phyloP scores from a whole-genome alignment of 2,113 vertebrate genomes.

The human region DNA sequence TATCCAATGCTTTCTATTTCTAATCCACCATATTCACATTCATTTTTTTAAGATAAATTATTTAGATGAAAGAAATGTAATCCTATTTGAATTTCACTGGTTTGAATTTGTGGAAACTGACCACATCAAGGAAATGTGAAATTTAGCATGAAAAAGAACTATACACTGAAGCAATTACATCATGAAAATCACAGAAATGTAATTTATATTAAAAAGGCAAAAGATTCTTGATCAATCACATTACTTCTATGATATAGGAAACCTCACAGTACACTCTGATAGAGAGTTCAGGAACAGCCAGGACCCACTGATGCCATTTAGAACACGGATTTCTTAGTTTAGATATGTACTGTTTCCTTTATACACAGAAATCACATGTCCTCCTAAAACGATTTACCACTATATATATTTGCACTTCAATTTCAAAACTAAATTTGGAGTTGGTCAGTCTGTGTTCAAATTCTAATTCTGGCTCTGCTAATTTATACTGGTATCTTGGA shows the following conservation, averaged over 20 bases:
- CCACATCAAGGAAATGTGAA: constrained; percentile 66
- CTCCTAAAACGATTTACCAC: not conserved
- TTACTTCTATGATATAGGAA: constrained; percentile 11
- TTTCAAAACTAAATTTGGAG: not conserved
- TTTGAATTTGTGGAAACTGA: constrained; percentile 54
- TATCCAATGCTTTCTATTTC: constrained; percentile 63
- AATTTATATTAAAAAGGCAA: constrained; percentile 63
- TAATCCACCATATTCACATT: not conserved
- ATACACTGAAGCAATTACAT: constrained; percentile 66
- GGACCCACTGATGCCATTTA: not conserved
- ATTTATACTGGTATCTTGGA: not conserved
- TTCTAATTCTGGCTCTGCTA: not conserved
- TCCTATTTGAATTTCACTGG: constrained; percentile 59
- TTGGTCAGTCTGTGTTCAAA: not conserved
- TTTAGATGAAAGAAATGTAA: constrained; percentile 71
- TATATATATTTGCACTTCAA: not conserved
- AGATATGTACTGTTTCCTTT: not conserved
- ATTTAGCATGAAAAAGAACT: constrained; percentile 69
- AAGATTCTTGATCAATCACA: constrained; percentile 53
- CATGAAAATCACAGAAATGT: constrained; percentile 55
- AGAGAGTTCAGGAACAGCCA: not conserved
- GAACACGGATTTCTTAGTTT: not conserved
- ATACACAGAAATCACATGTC: not conserved
- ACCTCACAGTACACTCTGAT: not conserved
- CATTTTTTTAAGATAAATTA: constrained; percentile 77